Percentiles rank a stretch among this genome's conserved stretches.
Conservation (phyloP, 1,140 invertebrate species). For the Potamilus streckersoni region DNA sequence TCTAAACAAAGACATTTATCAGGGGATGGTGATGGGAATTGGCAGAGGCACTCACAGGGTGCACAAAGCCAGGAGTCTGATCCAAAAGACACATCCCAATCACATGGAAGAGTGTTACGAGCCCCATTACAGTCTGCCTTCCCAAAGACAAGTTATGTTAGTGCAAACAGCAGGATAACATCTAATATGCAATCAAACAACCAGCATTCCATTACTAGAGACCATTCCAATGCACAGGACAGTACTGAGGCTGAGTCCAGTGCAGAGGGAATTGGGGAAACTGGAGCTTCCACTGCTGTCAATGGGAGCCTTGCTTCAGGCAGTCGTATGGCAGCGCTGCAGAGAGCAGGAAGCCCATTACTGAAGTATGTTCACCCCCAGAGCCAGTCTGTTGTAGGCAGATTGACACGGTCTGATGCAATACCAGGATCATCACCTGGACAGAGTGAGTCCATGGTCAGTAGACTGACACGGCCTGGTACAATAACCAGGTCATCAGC, state of each 20-base stretch:
- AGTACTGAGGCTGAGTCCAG: background rate
- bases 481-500: too few relatives aligned
- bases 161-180: slow-evolving; percentile 21
- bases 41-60: background rate
- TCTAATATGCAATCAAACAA: slow-evolving; percentile 1
- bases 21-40: background rate
- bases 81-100: background rate
- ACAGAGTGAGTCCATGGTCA: too few relatives aligned
- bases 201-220: background rate
- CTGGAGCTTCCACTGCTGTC: background rate
- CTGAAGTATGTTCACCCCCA: slow-evolving; percentile 3
- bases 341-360: slow-evolving; percentile 30
- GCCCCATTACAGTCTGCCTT: background rate
- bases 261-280: background rate
- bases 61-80: background rate
- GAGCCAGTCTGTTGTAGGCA: slow-evolving; percentile 9
- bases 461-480: too few relatives aligned
- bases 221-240: background rate
- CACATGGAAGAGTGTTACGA: background rate
- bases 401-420: slow-evolving; percentile 2
- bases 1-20: background rate
- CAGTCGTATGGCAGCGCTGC: slow-evolving; percentile 26
- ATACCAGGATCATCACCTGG: too few relatives aligned
- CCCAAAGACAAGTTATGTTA: slow-evolving; percentile 15
- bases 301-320: slow-evolving; percentile 9